Evolutionary conservation across 2,888 invertebrate genomes (phyloP).

Genomic region (Lamellibrachia satsuma): DNA sequence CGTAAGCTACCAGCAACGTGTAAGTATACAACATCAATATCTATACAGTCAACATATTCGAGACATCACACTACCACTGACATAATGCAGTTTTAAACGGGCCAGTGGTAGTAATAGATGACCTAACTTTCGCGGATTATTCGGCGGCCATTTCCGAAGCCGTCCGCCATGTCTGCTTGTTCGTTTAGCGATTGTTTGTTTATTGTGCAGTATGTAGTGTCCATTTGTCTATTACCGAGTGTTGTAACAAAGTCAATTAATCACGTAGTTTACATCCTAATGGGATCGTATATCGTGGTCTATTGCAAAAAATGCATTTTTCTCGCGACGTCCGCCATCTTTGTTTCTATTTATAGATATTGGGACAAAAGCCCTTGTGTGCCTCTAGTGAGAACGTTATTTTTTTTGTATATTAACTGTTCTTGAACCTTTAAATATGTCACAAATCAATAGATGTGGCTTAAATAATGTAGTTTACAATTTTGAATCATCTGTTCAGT

Average conservation of each 20-base stretch:
- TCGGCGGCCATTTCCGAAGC: slow-evolving; percentile 5
- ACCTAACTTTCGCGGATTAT: background rate
- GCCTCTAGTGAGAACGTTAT: background rate
- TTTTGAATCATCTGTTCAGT: no score
- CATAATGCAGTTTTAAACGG: background rate
- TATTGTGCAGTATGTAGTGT: background rate
- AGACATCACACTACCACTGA: background rate
- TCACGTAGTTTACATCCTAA: background rate
- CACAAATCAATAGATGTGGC: background rate
- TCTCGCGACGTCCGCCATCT: background rate
- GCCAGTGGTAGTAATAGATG: background rate
- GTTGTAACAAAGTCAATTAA: background rate
- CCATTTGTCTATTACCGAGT: background rate
- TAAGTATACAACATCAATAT: background rate
- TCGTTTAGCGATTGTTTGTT: background rate
- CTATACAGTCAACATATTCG: background rate
- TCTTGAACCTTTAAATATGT: background rate
- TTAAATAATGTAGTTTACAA: background rate
- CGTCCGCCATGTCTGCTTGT: background rate
- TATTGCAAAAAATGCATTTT: background rate
- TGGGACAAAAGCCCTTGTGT: background rate
- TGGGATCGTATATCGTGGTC: background rate
- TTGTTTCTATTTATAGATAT: background rate
- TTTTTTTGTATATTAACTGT: background rate
- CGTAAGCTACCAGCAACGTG: background rate